Percentiles rank a stretch among this genome's conserved stretches.
Conservation (phyloP, 2,797 vertebrate species). For the Ctenosaura bakeri region DNA sequence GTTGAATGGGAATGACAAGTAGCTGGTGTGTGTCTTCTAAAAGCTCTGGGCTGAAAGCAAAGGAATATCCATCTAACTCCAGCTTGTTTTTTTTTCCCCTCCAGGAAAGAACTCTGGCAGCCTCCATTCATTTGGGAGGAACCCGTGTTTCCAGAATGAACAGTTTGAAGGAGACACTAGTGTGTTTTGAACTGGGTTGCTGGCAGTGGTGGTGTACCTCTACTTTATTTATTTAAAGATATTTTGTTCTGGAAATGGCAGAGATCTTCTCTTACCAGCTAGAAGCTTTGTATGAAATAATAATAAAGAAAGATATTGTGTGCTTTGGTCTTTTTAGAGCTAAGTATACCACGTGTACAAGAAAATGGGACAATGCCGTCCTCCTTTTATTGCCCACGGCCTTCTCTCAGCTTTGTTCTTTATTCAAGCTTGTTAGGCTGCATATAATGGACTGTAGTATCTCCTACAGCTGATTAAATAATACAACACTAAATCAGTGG, state of each 20-base stretch:
- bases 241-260: background rate
- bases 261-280: background rate
- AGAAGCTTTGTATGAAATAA: constrained; percentile 3
- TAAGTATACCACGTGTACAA: background rate
- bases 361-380: background rate
- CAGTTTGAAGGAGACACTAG: background rate
- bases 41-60: background rate
- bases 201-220: background rate
- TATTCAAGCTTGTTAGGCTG: fast-evolving
- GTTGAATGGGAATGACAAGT: constrained; percentile 18
- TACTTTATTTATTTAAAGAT: background rate
- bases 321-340: background rate
- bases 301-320: background rate
- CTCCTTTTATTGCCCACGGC: background rate
- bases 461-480: background rate
- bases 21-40: background rate
- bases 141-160: background rate
- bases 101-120: background rate
- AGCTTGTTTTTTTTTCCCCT: background rate
- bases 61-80: background rate
- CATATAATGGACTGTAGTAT: background rate
- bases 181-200: background rate
- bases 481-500: background rate
- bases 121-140: background rate
- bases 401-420: background rate